Evolutionary conservation across 2,888 invertebrate species (phyloP).

Genomic region (Linnaemya tessellans): DNA sequence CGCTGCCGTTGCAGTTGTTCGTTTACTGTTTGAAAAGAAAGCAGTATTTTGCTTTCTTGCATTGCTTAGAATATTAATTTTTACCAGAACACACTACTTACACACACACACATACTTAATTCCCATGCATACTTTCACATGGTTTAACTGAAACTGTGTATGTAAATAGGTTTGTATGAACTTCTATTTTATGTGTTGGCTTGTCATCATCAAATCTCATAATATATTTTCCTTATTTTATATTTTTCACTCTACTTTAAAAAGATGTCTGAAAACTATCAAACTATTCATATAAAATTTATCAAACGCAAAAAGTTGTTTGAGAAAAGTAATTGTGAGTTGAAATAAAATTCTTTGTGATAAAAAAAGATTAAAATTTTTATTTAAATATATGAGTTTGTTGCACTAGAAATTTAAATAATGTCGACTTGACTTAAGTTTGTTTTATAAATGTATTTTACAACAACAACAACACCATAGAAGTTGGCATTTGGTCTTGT

Average conservation of each 20-base stretch:
- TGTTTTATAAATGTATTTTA: too few relatives aligned
- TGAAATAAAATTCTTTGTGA: background rate
- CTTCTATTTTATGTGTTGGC: too few relatives aligned
- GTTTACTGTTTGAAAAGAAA: conserved; percentile 27
- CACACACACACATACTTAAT: background rate
- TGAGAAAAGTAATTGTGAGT: background rate
- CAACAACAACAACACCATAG: too few relatives aligned
- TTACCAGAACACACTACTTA: background rate
- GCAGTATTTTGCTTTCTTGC: conserved; percentile 6
- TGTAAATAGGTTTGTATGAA: background rate
- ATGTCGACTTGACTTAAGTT: too few relatives aligned
- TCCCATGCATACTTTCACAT: conserved; percentile 31
- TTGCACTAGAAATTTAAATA: too few relatives aligned
- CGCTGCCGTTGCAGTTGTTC: background rate
- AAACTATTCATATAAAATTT: background rate
- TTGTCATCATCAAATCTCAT: too few relatives aligned
- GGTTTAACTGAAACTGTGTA: background rate
- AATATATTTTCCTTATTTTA: too few relatives aligned
- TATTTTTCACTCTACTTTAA: background rate
- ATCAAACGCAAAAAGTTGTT: background rate
- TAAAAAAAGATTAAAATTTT: too few relatives aligned
- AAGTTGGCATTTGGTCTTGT: too few relatives aligned
- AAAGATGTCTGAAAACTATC: background rate
- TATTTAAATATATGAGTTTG: too few relatives aligned
- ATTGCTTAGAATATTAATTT: conserved; percentile 14